Conservation (phyloP, 2,888 invertebrate genomes). For the Mythimna impura region DNA sequence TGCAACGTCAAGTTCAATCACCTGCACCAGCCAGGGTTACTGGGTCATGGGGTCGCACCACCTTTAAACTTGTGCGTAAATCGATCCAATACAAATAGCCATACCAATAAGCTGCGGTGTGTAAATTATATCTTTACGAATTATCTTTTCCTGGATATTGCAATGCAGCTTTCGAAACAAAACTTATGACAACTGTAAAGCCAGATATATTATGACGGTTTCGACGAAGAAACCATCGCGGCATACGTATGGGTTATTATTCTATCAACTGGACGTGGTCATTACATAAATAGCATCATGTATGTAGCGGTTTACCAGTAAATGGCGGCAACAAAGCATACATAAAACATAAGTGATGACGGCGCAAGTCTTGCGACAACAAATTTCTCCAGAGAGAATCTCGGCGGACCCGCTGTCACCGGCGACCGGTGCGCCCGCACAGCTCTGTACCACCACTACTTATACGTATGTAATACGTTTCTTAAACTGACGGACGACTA, state of each 20-base stretch:
- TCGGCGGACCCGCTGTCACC: constrained; percentile 74
- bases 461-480: constrained; percentile 54
- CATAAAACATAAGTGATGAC: constrained; percentile 81
- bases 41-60: constrained; percentile 80
- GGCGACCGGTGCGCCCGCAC: constrained; percentile 67
- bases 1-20: constrained; percentile 77
- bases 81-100: constrained; percentile 21
- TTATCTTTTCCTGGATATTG: not conserved
- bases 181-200: not conserved
- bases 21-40: constrained; percentile 77
- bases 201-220: not conserved
- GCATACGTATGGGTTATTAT: constrained; percentile 7
- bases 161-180: constrained; percentile 36
- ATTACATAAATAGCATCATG: constrained; percentile 65
- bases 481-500: constrained; percentile 12
- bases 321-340: constrained; percentile 74
- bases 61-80: constrained; percentile 68
- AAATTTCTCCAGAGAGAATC: constrained; percentile 86
- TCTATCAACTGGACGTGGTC: constrained; percentile 27
- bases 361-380: constrained; percentile 71
- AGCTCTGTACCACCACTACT: constrained; percentile 51
- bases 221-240: not conserved
- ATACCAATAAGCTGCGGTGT: constrained; percentile 11
- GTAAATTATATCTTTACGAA: constrained; percentile 5
- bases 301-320: constrained; percentile 63